Base-by-base conservation (phyloP, 2,113 vertebrate genomes). In the Oreochromis spilurus region DNA sequence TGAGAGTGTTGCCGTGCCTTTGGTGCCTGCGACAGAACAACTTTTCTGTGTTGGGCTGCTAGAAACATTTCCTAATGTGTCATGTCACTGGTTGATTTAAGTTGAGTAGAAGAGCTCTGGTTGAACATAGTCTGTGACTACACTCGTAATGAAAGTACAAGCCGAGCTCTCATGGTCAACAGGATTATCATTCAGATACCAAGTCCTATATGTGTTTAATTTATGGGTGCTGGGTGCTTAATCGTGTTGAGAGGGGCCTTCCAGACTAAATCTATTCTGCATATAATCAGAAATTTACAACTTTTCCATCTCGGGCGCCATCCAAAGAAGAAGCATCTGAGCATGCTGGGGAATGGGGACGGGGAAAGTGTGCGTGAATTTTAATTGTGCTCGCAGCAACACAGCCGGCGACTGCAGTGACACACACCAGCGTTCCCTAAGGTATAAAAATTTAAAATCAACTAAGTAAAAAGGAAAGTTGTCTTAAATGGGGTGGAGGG, bases 391-490 rank as follows among this genome's bases (percentile, higher is more conserved):
- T 94, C 13, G 81, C 91, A 93, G 92, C 89, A 90, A 92, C 92
- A 87, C 91, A 95, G 93, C 86, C 92, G 87, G 88, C 89, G 86
- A 93, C 92, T 87, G 91, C 93, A 21, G 87, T 94, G 94, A 93
- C 95, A 96, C 92, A 95, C 84, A 89, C 88, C 85, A 84, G 89
- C 40, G 79, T 93, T 95, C 96, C 95, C 95, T 10, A 82, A 95
- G 96, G 96, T 96, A 95, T 96, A 95, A 95, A 96, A 95, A 94
- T 95, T 96, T 95, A 90, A 96, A 96, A 96, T 86, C 94, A 94
- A 96, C 95, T 95, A 96, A 96, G 95, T 96, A 96, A 96, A 95
- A 95, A 96, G 95, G 94, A 95, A 97, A 97, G 95, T 95, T 96
- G 92, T 77, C 83, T 90, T 91, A 94, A 96, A 96, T 93, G 95